Evolutionary conservation across 2,113 vertebrate genomes (phyloP).

Genomic region (Oncorhynchus masou): DNA sequence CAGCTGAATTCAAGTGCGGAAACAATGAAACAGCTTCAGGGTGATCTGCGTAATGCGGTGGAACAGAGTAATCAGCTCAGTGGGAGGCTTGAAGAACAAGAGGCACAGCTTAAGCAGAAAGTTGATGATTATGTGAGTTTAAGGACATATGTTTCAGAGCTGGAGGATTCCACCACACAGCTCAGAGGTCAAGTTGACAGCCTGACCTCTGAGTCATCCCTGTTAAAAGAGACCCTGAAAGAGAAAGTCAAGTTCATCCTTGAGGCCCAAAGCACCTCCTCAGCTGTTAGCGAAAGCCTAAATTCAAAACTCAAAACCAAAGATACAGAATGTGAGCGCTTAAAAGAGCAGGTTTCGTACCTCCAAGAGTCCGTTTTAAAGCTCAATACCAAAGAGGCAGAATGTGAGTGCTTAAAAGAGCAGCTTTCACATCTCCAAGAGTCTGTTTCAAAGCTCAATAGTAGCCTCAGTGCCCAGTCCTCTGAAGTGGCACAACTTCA

Average conservation of each 20-base stretch:
- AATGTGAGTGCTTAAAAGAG: constrained; percentile 72
- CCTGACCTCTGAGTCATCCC: constrained; percentile 63
- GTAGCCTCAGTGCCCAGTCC: constrained; percentile 60
- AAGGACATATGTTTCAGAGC: constrained; percentile 61
- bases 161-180: constrained; percentile 55
- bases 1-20: constrained; percentile 74
- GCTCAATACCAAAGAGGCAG: constrained; percentile 48
- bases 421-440: constrained; percentile 69
- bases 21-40: constrained; percentile 70
- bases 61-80: constrained; percentile 60
- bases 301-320: constrained; percentile 64
- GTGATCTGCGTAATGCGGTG: constrained; percentile 54
- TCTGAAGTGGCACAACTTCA: constrained; percentile 60
- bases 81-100: constrained; percentile 62
- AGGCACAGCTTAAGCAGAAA: constrained; percentile 69
- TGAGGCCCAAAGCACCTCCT: constrained; percentile 52
- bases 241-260: constrained; percentile 68
- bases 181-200: constrained; percentile 64
- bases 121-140: constrained; percentile 59
- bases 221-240: constrained; percentile 63
- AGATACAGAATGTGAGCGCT: constrained; percentile 67
- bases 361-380: constrained; percentile 65
- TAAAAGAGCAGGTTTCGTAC: constrained; percentile 69
- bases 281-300: constrained; percentile 57
- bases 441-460: constrained; percentile 53